Evolutionary conservation across 2,888 invertebrate genomes (phyloP).

Genomic region (Aricia artaxerxes): DNA sequence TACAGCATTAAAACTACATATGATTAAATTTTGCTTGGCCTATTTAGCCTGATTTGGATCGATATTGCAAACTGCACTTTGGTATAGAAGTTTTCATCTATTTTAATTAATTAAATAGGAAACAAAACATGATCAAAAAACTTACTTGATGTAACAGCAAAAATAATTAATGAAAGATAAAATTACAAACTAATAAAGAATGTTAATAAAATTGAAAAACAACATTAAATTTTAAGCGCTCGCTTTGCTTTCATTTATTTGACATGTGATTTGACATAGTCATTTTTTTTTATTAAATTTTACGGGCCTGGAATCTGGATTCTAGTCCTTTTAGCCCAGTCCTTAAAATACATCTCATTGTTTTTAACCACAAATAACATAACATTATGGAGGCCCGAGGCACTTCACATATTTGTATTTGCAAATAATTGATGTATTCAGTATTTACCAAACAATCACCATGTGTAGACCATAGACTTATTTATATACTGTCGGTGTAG

Average conservation of each 20-base stretch:
- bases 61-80: slow-evolving; percentile 43
- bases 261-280: not conserved
- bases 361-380: too few species aligned
- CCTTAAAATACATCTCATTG: too few species aligned
- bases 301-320: too few species aligned
- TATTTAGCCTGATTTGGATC: slow-evolving; percentile 43
- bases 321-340: too few species aligned
- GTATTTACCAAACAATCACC: too few species aligned
- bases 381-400: too few species aligned
- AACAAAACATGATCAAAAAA: not conserved
- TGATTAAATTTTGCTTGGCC: slow-evolving; percentile 38
- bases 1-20: not conserved
- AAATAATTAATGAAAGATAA: not conserved
- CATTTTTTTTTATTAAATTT: too few species aligned
- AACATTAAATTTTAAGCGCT: not conserved
- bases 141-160: not conserved
- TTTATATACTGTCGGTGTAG: too few species aligned
- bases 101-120: not conserved
- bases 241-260: not conserved
- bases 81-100: slow-evolving; percentile 1
- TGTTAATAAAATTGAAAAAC: not conserved
- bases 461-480: too few species aligned
- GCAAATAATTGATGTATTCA: too few species aligned
- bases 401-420: too few species aligned
- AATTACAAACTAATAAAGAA: too few species aligned